phyloP scores from a whole-genome alignment of 2,888 invertebrate species.

The Homarus gammarus region DNA sequence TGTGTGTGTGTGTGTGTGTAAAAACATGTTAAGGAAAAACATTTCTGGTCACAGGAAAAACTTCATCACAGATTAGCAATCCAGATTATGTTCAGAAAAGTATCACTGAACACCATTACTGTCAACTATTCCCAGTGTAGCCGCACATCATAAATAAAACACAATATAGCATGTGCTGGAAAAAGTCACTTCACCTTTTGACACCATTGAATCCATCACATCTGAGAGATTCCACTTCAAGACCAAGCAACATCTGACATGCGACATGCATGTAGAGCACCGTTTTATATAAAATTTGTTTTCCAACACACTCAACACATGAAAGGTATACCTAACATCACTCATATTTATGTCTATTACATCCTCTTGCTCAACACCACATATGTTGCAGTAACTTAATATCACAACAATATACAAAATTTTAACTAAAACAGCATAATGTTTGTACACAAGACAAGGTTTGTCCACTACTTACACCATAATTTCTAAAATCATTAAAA shows the following conservation, averaged over 20 bases:
- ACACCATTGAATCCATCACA: background rate
- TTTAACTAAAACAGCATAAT: slow-evolving; percentile 22
- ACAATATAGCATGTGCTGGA: background rate
- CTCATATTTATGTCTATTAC: background rate
- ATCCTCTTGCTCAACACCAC: slow-evolving; percentile 4
- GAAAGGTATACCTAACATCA: background rate
- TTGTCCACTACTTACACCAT: background rate
- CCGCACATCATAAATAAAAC: background rate
- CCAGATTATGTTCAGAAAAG: slow-evolving; percentile 28
- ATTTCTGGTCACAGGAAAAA: slow-evolving; percentile 47
- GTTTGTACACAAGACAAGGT: slow-evolving; percentile 30
- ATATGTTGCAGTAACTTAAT: background rate
- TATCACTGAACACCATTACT: background rate
- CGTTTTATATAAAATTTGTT: background rate
- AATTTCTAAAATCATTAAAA: background rate
- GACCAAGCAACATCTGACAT: slow-evolving; percentile 14
- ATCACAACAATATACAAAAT: slow-evolving; percentile 16
- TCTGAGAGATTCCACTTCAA: slow-evolving; percentile 17
- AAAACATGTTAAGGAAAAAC: slow-evolving; percentile 19
- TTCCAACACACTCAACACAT: background rate
- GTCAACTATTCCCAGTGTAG: background rate
- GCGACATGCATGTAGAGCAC: slow-evolving; percentile 29
- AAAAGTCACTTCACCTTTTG: background rate
- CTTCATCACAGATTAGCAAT: slow-evolving; percentile 50
- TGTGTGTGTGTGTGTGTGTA: no score